These are phyloP conservation scores for Cephus rjabovi DNA, from an alignment of 2,888 invertebrate genomes.

Conservation along the genomic window DNA sequence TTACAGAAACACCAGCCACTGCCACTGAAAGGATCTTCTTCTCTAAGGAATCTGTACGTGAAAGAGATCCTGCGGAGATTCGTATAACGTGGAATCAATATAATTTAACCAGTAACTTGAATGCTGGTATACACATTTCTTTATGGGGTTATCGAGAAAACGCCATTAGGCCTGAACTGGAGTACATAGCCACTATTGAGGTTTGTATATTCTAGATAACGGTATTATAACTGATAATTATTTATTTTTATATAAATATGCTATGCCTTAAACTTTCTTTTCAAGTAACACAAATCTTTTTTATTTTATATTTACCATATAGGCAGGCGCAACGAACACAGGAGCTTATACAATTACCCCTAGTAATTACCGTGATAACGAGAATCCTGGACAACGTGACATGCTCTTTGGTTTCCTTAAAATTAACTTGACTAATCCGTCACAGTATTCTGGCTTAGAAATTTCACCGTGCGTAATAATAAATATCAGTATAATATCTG, in stretches of 20 bases:
- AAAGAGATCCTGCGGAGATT: constrained; percentile 79
- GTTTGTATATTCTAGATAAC: constrained; percentile 58
- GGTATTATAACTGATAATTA: background rate
- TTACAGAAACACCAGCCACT: constrained; percentile 86
- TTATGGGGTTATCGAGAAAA: constrained; percentile 92
- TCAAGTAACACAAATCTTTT: background rate
- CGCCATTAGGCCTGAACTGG: constrained; percentile 82
- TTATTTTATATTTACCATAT: constrained; percentile 10
- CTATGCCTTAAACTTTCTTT: background rate
- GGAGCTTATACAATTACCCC: constrained; percentile 82
- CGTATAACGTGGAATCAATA: constrained; percentile 86
- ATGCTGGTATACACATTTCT: constrained; percentile 82
- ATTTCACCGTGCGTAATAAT: constrained; percentile 78
- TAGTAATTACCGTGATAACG: constrained; percentile 76
- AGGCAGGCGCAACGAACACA: constrained; percentile 71
- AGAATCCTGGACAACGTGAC: constrained; percentile 77
- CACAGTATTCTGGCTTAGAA: constrained; percentile 73
- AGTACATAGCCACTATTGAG: constrained; percentile 83
- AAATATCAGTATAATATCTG: background rate
- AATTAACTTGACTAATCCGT: constrained; percentile 86
- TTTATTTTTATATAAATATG: background rate
- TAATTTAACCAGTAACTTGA: constrained; percentile 85
- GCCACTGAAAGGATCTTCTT: constrained; percentile 89
- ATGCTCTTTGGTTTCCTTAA: constrained; percentile 89
- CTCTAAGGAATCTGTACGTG: constrained; percentile 78